Evolutionary conservation across 1,140 invertebrate genomes (phyloP), one percentile per base, ranked within the genome.

Genomic region (Drosophila nannoptera): DNA sequence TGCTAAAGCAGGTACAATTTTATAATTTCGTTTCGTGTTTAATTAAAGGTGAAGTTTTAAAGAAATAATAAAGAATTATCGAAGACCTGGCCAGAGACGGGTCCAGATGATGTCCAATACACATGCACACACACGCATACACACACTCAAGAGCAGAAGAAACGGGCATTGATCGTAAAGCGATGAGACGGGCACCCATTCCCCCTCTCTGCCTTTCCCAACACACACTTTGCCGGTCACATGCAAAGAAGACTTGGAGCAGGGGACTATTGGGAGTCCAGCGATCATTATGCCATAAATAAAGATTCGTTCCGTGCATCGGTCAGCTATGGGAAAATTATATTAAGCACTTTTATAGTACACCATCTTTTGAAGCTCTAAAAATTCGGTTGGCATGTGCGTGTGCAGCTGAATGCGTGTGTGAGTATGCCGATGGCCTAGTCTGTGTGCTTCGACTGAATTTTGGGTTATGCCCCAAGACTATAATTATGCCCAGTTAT

Each of bases 21-120:
- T 86, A 86, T 86, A 86, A 86, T 86, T 86, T 86, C 82, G 81
- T 86, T 86, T 86, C 81, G 77, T 86, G 81, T 87, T 86, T 86
- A 86, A 86, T 86, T 86, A 86, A 86, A 86, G 81, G 81, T 86
- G 81, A 86, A 86, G 81, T 86, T 86, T 86, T 86, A 86, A 84
- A 86, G 81, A 86, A 86, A 86, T 86, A 86, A 86, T 86, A 87
- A 86, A 86, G 82, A 86, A 86, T 86, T 86, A 86, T 87, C 82
- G 71, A 65, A 77, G 81, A 65, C 69, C 55, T 49, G 42, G 46
- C 62, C 38, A 55, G 49, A 69, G 56, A 69, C 61, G 61, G 61
- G 36, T 52, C 64, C 78, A 81, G 77, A 73, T 75, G 69, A 76
- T 63, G 45, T 55, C 54, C 66, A 31, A 48, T 31, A 58, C 14